These are phyloP conservation scores for Rotaria socialis DNA, from an alignment of 2,888 invertebrate species.

Conservation along the genomic window DNA sequence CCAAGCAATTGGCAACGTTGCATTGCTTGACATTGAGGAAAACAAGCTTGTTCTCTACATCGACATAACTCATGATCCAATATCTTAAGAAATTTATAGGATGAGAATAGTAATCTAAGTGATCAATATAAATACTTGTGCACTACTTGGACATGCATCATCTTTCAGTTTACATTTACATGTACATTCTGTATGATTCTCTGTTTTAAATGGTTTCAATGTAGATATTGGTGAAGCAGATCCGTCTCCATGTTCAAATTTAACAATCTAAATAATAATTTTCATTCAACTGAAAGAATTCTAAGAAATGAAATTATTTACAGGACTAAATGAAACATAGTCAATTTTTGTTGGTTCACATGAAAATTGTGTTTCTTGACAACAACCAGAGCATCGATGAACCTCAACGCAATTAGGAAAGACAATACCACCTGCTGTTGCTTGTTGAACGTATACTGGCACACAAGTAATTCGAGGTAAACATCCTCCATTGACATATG, in stretches of 20 bases:
- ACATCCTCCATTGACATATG: not conserved
- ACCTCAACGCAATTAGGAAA: conserved; percentile 31
- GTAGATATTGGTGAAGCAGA: not conserved
- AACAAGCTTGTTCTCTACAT: conserved; percentile 7
- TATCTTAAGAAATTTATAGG: not conserved
- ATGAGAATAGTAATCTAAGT: not conserved
- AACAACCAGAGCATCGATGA: conserved; percentile 16
- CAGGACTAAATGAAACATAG: not conserved
- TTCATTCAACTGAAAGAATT: too few relatives aligned
- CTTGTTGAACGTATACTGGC: not conserved
- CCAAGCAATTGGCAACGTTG: conserved; percentile 15
- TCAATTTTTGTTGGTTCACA: conserved; percentile 35
- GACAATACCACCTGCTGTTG: not conserved
- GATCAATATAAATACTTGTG: not conserved
- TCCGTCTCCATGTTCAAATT: conserved; percentile 17
- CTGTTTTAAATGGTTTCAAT: conserved; percentile 12
- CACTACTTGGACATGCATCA: conserved; percentile 17
- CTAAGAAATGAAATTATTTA: not conserved
- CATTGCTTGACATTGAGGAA: conserved; percentile 25
- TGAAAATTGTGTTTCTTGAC: conserved; percentile 36
- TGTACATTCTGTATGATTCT: conserved; percentile 27
- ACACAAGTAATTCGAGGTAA: conserved; percentile 20
- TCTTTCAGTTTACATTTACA: not conserved
- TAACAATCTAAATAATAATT: not conserved
- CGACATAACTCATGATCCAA: conserved; percentile 4